phyloP scores from a whole-genome alignment of 2,113 vertebrate genomes.

The Xyrauchen texanus region DNA sequence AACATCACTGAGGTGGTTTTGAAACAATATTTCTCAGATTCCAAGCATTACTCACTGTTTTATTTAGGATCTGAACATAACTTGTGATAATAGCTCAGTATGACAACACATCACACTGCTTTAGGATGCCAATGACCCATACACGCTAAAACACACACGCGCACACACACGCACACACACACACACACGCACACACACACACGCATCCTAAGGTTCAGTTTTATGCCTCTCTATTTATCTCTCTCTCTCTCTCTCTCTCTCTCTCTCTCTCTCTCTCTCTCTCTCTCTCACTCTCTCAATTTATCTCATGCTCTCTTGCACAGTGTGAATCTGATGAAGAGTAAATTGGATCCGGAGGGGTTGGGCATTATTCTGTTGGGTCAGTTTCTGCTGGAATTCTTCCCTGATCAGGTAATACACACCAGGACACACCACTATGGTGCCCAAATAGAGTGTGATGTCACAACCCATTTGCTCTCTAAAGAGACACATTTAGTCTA shows the following conservation, averaged over 20 bases:
- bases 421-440: no score
- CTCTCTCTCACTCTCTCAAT: neutral
- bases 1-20: slow-evolving; percentile 59
- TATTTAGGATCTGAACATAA: slow-evolving; percentile 75
- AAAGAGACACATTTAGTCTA: no score
- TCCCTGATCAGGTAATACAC: slow-evolving; percentile 86
- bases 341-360: slow-evolving; percentile 95
- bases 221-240: neutral
- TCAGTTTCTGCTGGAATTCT: slow-evolving; percentile 97
- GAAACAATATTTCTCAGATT: slow-evolving; percentile 82
- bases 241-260: neutral
- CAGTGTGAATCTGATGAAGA: slow-evolving; percentile 98
- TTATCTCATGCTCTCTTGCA: slow-evolving; percentile 59
- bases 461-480: no score
- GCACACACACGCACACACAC: no score
- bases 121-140: slow-evolving; percentile 41
- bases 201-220: no score
- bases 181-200: no score
- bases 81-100: neutral
- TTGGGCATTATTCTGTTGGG: slow-evolving; percentile 94
- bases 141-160: slow-evolving; percentile 5
- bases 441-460: no score
- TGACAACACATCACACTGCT: slow-evolving; percentile 36
- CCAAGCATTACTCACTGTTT: slow-evolving; percentile 80
- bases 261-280: neutral